Base-by-base conservation (phyloP, 2,797 vertebrate species). In the Enteromius trimaculatus region DNA sequence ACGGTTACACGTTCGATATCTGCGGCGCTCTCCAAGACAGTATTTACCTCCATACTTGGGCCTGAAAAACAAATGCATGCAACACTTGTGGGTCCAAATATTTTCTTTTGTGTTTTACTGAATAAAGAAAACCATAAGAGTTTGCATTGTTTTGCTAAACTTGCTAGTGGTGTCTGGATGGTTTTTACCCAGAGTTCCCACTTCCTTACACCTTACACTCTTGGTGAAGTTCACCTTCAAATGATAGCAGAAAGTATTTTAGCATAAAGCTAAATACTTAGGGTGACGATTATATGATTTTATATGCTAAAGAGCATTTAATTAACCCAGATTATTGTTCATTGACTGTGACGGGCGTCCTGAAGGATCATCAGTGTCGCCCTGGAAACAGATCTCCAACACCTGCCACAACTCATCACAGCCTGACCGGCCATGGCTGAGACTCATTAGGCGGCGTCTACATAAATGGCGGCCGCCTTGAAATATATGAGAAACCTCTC, bases 21-120 rank as follows among this genome's bases (percentile, higher is more conserved):
- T 91, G 14, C 90, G 95, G 31, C 98, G 92, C 82, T 98, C 96
- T 1, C 98, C 98, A 1, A 98, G 91, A 85, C 98, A 99, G 89
- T 97, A 99, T 77, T 87, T 94, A 58, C 98, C 98, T 19, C 95
- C 94, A 14, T 97, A 90, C 86, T 92, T 96, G 0, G 98, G 98
- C 66, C 98, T 99, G 88, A 55, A 83, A 29, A 19, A 17, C 60
- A 64, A 64, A 83, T 47, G 5, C n/a, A 75, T 13, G 16, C 39
- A 39, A 39, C 39, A 39, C 39, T 9, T 39, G 8, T 49, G 47
- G 16, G 42, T 49, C 47, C 47, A 49, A 49, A 49, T 49, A 49
- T 49, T 16, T 49, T 49, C 4, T 47, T 16, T 49, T 16, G 47
- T 49, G 14, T 49, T 49, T 49, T 49, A 14, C 44, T 4, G 44